Percentiles rank a stretch among this genome's conserved stretches.
Evolutionary conservation across 2,797 vertebrate genomes (phyloP).

Genomic region (Lagorchestes hirsutus): DNA sequence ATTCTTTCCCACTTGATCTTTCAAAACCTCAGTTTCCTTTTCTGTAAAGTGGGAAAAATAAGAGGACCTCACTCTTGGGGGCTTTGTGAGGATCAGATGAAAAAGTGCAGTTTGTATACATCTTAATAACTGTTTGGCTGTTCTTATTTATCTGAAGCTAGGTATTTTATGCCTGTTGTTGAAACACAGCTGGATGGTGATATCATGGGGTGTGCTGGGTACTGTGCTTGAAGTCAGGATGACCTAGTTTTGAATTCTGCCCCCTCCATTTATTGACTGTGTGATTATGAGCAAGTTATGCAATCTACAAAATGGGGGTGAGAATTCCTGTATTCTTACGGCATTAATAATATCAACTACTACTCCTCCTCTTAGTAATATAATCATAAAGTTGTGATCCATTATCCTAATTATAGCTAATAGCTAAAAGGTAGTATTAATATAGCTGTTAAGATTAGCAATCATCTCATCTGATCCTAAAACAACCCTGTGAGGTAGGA

Average conservation of each 20-base stretch:
- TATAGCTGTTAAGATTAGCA: background rate
- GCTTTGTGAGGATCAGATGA: background rate
- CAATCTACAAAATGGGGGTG: background rate
- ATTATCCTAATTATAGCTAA: background rate
- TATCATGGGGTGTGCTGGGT: background rate
- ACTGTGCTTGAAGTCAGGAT: background rate
- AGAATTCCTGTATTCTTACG: background rate
- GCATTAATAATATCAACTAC: background rate
- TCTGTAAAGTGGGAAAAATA: background rate
- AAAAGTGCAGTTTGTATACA: background rate
- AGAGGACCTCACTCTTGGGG: background rate
- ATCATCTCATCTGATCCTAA: background rate
- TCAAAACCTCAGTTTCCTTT: background rate
- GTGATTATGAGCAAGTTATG: background rate
- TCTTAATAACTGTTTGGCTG: background rate
- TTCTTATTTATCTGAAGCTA: conserved; percentile 4
- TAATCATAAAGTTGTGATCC: background rate
- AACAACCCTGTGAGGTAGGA: background rate
- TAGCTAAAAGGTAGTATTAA: background rate
- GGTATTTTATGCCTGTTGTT: background rate
- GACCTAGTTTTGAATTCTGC: background rate
- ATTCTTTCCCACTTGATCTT: background rate
- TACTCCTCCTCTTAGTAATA: background rate
- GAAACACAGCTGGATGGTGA: background rate
- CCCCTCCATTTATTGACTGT: background rate